Evolutionary conservation across 2,888 invertebrate species (phyloP).

Genomic region (Geophilus truncorum): DNA sequence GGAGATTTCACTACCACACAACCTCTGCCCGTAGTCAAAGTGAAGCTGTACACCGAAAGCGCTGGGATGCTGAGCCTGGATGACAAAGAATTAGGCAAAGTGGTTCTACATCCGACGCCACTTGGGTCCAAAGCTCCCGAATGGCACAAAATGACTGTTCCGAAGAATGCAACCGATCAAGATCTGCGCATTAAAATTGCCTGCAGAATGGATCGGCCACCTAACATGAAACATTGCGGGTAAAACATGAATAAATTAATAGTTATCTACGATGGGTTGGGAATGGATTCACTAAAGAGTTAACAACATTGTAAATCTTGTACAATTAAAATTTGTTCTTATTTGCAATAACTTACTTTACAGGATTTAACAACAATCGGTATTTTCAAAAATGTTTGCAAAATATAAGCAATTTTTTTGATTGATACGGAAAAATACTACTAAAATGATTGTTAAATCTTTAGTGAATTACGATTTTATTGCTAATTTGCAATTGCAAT

Average conservation of each 20-base stretch:
- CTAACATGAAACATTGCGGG: conserved; percentile 99
- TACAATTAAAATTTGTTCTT: too few species aligned
- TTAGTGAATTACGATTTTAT: too few species aligned
- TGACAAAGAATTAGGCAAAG: conserved; percentile 96
- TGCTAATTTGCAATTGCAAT: too few species aligned
- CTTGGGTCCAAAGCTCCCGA: conserved; percentile 87
- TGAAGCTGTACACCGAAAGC: conserved; percentile 95
- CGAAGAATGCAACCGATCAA: conserved; percentile 91
- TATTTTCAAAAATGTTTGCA: too few species aligned
- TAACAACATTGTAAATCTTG: too few species aligned
- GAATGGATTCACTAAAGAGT: too few species aligned
- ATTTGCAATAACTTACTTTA: too few species aligned
- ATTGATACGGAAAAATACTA: too few species aligned
- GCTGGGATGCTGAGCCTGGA: conserved; percentile 96
- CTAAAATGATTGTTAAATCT: too few species aligned
- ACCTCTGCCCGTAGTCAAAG: conserved; percentile 93
- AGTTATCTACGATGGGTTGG: too few species aligned
- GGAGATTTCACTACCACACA: conserved; percentile 98
- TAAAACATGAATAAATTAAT: conserved; percentile 49
- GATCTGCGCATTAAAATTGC: conserved; percentile 95
- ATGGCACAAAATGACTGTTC: conserved; percentile 96
- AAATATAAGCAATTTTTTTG: too few species aligned
- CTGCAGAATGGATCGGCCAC: conserved; percentile 96
- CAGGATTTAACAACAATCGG: too few species aligned
- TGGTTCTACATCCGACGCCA: conserved; percentile 78